Percentiles rank a stretch among this genome's conserved stretches.
These are phyloP conservation scores for Euglossa dilemma DNA, from an alignment of 1,140 invertebrate species.

Conservation along the genomic window DNA sequence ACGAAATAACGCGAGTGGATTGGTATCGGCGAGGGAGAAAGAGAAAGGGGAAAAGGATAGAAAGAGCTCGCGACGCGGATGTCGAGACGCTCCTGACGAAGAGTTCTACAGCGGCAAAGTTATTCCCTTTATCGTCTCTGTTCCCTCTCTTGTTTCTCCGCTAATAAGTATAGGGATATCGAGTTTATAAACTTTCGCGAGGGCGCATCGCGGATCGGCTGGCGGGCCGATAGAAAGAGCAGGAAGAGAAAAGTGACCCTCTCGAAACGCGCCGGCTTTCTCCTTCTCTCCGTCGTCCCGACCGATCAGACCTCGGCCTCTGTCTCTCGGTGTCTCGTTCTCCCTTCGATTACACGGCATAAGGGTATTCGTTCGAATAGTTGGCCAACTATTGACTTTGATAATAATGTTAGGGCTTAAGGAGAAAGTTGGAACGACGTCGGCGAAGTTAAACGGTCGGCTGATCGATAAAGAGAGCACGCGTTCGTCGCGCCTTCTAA, in stretches of 20 bases:
- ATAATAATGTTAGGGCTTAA: constrained; percentile 44
- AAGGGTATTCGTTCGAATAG: constrained; percentile 38
- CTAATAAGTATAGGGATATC: constrained; percentile 26
- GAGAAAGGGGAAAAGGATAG: not conserved
- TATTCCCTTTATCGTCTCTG: not conserved
- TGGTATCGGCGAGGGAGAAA: not conserved
- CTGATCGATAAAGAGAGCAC: constrained; percentile 42
- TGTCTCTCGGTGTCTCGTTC: not conserved
- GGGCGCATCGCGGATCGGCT: constrained; percentile 33
- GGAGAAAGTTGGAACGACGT: constrained; percentile 33
- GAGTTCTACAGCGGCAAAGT: not conserved
- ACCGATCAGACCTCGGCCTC: not conserved
- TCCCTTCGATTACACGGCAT: constrained; percentile 23
- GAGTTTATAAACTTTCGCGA: constrained; percentile 59
- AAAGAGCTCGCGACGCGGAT: not conserved
- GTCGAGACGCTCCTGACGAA: not conserved
- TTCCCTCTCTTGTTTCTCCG: not conserved
- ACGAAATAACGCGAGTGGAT: not conserved
- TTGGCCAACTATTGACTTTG: constrained; percentile 50
- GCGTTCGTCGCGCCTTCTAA: constrained; percentile 11
- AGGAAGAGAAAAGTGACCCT: constrained; percentile 25
- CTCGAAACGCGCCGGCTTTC: constrained; percentile 1
- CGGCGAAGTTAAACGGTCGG: constrained; percentile 22
- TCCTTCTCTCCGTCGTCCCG: not conserved
- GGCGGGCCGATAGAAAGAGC: constrained; percentile 12